Percentiles rank a stretch among this genome's conserved stretches.
phyloP scores from a whole-genome alignment of 2,113 vertebrate species.

The Vulpes lagopus region DNA sequence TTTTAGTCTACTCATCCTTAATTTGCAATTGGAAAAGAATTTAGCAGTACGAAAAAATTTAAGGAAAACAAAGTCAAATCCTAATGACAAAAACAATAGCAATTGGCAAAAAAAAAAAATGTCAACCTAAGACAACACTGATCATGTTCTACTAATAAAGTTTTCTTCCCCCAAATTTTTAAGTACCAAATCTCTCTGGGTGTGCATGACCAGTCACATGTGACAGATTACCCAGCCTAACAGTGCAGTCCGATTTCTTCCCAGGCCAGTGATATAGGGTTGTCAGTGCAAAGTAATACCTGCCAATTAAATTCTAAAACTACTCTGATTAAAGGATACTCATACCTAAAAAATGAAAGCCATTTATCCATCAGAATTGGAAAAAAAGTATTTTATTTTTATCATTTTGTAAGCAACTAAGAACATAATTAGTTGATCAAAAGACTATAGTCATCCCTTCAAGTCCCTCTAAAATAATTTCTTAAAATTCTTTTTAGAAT shows the following conservation, averaged over 20 bases:
- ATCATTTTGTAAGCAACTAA: neutral
- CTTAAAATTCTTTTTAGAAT: neutral
- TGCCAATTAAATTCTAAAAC: neutral
- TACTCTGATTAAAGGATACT: neutral
- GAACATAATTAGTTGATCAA: neutral
- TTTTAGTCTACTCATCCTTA: neutral
- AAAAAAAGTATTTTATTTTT: neutral
- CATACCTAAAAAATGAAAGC: slow-evolving; percentile 4
- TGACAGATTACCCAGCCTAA: neutral
- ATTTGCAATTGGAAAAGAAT: neutral
- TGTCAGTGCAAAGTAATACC: neutral
- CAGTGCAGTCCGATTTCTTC: neutral
- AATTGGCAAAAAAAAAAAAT: neutral
- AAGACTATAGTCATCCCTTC: neutral
- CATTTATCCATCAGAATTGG: neutral
- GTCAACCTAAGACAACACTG: neutral
- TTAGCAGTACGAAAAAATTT: neutral
- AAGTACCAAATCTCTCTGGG: neutral
- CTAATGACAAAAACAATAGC: neutral
- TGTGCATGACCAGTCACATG: neutral
- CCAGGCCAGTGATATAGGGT: neutral
- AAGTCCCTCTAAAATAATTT: neutral
- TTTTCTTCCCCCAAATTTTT: neutral
- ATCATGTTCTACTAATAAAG: neutral
- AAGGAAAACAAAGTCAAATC: neutral